Evolutionary conservation across 2,113 vertebrate genomes (phyloP).

Genomic region (Pituophis catenifer): DNA sequence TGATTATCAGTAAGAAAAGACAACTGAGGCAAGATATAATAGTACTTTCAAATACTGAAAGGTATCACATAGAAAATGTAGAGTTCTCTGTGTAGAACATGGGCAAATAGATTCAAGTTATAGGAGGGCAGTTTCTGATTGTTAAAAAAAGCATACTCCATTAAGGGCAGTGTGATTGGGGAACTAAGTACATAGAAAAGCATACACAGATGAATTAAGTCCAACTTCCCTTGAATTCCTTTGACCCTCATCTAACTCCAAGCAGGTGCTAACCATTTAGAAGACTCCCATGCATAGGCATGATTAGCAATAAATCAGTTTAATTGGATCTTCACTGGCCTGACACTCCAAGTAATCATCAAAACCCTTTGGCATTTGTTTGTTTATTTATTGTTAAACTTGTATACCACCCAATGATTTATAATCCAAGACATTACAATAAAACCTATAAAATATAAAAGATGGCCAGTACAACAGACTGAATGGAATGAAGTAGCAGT

Average conservation of each 20-base stretch:
- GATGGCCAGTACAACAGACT: background rate
- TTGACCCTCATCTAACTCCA: background rate
- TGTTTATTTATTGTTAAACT: background rate
- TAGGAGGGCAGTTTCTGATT: background rate
- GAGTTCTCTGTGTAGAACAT: background rate
- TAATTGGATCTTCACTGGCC: background rate
- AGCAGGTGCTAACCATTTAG: background rate
- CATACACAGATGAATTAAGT: background rate
- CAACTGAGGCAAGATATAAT: background rate
- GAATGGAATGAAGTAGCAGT: background rate
- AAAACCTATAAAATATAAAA: background rate
- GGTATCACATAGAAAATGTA: background rate
- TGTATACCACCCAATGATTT: background rate
- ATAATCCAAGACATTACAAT: background rate
- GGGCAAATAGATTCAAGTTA: background rate
- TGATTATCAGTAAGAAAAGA: background rate
- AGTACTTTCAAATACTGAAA: background rate
- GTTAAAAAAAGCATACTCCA: background rate
- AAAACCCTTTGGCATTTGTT: background rate
- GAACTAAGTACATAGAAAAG: background rate
- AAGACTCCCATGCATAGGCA: background rate
- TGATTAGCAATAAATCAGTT: background rate
- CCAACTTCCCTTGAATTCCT: background rate
- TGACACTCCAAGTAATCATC: background rate
- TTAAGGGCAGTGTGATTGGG: background rate